phyloP scores from a whole-genome alignment of 2,113 vertebrate species.

The Oxyruncus cristatus region DNA sequence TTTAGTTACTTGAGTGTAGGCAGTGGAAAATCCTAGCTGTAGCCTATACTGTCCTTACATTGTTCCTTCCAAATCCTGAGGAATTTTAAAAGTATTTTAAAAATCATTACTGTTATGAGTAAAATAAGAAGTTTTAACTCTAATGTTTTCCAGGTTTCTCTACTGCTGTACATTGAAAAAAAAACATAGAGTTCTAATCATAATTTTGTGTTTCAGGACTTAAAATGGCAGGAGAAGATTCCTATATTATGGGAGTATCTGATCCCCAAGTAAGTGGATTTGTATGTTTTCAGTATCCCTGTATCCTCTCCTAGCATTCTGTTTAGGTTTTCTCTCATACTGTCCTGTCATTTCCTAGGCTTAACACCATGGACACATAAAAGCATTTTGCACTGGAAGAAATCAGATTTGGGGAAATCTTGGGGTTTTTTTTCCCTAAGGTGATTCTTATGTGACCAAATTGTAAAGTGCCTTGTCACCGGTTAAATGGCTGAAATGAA shows the following conservation, averaged over 20 bases:
- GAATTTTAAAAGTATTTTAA: neutral
- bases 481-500: neutral
- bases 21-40: neutral
- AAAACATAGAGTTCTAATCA: neutral
- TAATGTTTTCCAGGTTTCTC: neutral
- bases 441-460: neutral
- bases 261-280: constrained; percentile 73
- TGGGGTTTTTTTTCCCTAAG: neutral
- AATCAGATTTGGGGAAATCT: neutral
- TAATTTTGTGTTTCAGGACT: constrained; percentile 57
- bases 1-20: neutral
- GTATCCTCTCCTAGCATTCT: neutral
- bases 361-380: neutral
- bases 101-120: neutral
- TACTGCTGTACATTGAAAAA: neutral
- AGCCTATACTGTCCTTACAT: neutral
- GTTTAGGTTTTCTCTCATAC: neutral
- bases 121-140: neutral
- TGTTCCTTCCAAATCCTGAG: neutral
- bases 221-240: constrained; percentile 76
- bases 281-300: neutral
- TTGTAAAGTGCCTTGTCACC: neutral
- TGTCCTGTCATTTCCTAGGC: neutral
- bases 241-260: constrained; percentile 68
- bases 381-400: neutral